These are phyloP conservation scores for Pterobdella sp. DNA, from an alignment of 2,888 invertebrate genomes.

Conservation along the genomic window DNA sequence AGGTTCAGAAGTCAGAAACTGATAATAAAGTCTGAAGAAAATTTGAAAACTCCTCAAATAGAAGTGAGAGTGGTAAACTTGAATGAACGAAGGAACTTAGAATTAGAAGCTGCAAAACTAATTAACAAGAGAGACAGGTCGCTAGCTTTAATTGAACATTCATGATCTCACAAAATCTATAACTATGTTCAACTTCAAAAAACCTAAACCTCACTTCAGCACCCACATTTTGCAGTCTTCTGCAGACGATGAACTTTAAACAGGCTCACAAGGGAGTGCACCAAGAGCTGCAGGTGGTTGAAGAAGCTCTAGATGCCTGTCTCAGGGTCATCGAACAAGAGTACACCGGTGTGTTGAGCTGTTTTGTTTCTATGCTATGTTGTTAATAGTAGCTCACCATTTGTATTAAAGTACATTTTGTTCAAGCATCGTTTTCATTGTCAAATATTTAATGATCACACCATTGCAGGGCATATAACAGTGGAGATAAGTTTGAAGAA, in stretches of 20 bases:
- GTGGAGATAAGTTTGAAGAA: slow-evolving; percentile 50
- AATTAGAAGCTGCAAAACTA: slow-evolving; percentile 17
- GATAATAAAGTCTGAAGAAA: background rate
- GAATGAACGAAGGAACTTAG: slow-evolving; percentile 12
- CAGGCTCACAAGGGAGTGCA: slow-evolving; percentile 31
- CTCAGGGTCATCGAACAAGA: slow-evolving; percentile 44
- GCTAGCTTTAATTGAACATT: background rate
- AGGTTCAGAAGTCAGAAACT: background rate
- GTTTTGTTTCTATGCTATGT: background rate
- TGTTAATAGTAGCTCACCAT: background rate
- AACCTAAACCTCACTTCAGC: too few relatives aligned
- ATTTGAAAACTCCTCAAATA: background rate
- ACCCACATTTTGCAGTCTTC: background rate
- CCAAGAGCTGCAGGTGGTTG: slow-evolving; percentile 45
- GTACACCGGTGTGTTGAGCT: slow-evolving; percentile 44
- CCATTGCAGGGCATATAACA: slow-evolving; percentile 44
- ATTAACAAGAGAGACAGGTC: slow-evolving; percentile 27
- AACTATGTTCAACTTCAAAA: too few relatives aligned
- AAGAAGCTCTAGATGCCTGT: slow-evolving; percentile 48
- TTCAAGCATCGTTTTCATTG: background rate
- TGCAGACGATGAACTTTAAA: background rate
- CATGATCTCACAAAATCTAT: background rate
- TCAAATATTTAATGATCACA: slow-evolving; percentile 11
- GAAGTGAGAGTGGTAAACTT: background rate
- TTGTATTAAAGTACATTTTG: too few relatives aligned